Evolutionary conservation across 37 sponge, comb jelly and placozoan genomes (phyloP).

Genomic region (Lycopodina hypogea): DNA sequence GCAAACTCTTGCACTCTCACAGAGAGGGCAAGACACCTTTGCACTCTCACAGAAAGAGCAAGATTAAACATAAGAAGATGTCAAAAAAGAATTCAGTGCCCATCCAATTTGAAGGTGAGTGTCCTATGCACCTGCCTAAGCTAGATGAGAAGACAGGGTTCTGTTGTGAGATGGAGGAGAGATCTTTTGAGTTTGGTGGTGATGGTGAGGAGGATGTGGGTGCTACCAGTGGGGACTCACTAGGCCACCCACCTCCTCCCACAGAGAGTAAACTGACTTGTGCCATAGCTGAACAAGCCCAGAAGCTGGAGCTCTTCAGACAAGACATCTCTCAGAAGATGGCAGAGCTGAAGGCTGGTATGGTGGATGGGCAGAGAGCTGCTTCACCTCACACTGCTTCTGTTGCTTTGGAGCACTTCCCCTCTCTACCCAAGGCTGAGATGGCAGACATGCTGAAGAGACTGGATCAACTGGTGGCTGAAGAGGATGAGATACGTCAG

Average conservation of each 20-base stretch:
- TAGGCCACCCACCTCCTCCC: background rate
- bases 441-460: background rate
- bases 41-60: no score
- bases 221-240: background rate
- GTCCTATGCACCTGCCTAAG: no score
- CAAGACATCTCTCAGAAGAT: background rate
- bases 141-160: no score
- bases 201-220: no score
- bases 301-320: background rate
- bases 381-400: background rate
- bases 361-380: background rate
- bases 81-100: no score
- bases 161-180: no score
- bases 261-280: background rate
- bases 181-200: no score
- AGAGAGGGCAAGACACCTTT: no score
- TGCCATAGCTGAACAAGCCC: background rate
- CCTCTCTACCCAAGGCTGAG: background rate
- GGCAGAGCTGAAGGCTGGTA: background rate
- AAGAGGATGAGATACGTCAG: constrained; percentile 28
- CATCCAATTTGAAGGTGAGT: no score
- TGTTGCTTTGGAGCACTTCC: background rate
- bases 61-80: no score
- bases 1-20: background rate
- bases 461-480: constrained; percentile 30